These are phyloP conservation scores for Salarias fasciatus DNA, from an alignment of 2,797 vertebrate genomes.

Conservation along the genomic window DNA sequence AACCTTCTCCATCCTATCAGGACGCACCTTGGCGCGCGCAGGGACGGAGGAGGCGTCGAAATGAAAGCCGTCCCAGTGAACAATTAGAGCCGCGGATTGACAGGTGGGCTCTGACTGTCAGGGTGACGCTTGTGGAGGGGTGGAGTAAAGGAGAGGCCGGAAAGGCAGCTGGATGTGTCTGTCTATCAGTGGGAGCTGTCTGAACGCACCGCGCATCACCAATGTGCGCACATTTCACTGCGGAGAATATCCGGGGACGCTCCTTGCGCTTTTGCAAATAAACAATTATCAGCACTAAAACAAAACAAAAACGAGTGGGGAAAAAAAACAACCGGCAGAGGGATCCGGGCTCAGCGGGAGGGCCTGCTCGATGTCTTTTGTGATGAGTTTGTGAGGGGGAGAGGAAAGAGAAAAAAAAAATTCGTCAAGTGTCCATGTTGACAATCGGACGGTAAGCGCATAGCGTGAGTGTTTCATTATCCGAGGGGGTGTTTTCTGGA, in stretches of 20 bases:
- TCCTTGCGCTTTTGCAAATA: conserved; percentile 86
- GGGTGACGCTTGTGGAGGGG: conserved; percentile 98
- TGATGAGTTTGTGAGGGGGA: conserved; percentile 64
- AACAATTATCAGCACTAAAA: conserved; percentile 47
- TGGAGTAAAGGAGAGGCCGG: conserved; percentile 96
- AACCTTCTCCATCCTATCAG: conserved; percentile 12
- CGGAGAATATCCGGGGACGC: conserved; percentile 81
- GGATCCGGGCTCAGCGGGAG: conserved; percentile 27
- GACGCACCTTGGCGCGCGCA: conserved; percentile 17
- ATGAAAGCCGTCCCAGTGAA: conserved; percentile 85
- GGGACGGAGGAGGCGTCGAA: conserved; percentile 26
- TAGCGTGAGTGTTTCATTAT: conserved; percentile 71
- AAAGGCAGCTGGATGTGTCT: conserved; percentile 99
- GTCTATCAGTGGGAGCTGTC: conserved; percentile 99
- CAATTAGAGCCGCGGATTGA: conserved; percentile 96
- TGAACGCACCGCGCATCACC: conserved; percentile 92
- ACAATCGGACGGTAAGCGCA: conserved; percentile 67
- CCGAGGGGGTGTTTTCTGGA: conserved; percentile 62
- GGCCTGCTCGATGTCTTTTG: conserved; percentile 20
- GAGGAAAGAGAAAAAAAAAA: no score
- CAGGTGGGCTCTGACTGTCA: conserved; percentile 99
- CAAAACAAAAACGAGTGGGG: conserved; percentile 46
- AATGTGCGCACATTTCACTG: conserved; percentile 90
- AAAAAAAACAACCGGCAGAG: conserved; percentile 35
- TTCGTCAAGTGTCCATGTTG: conserved; percentile 78